A percentile compares a stretch with the other conserved stretches of the same genome.
Evolutionary conservation across 2,797 vertebrate genomes (phyloP).

Genomic region (Hoplostethus mediterraneus): DNA sequence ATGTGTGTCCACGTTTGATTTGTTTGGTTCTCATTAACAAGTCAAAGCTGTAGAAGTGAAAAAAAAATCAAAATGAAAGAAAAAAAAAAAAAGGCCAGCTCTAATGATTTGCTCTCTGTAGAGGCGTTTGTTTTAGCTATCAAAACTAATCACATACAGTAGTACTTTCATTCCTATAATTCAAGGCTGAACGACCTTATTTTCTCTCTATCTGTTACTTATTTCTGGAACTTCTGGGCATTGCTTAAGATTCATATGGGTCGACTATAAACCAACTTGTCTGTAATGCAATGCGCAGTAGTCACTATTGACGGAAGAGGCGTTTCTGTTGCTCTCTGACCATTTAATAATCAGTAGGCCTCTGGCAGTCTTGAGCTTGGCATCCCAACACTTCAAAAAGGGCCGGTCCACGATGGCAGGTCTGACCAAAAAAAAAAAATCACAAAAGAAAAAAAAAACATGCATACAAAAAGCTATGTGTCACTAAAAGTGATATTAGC

Average conservation of each 20-base stretch:
- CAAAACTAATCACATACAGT: conserved; percentile 51
- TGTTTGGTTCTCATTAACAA: conserved; percentile 73
- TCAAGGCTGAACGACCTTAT: conserved; percentile 32
- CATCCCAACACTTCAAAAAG: conserved; percentile 74
- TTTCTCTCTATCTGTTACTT: conserved; percentile 44
- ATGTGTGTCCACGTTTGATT: conserved; percentile 4
- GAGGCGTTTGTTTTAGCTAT: conserved; percentile 45
- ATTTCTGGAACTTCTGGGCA: conserved; percentile 52
- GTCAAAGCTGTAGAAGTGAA: conserved; percentile 83
- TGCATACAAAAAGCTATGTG: conserved; percentile 75
- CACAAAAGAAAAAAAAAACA: conserved; percentile 75
- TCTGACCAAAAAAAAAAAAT: conserved; percentile 86
- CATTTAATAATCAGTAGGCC: conserved; percentile 78
- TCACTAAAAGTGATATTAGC: conserved; percentile 87
- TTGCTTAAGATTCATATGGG: conserved; percentile 47
- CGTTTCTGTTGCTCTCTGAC: conserved; percentile 73
- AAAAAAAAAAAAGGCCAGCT: conserved; percentile 71
- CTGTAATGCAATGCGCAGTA: conserved; percentile 67
- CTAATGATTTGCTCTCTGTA: conserved; percentile 71
- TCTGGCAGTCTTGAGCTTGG: conserved; percentile 87
- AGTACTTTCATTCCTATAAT: conserved; percentile 46
- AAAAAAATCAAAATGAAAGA: conserved; percentile 14
- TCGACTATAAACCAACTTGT: conserved; percentile 26
- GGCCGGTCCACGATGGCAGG: conserved; percentile 81
- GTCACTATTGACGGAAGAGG: conserved; percentile 70